phyloP scores from a whole-genome alignment of 2,113 vertebrate species.

The Epinephelus moara region DNA sequence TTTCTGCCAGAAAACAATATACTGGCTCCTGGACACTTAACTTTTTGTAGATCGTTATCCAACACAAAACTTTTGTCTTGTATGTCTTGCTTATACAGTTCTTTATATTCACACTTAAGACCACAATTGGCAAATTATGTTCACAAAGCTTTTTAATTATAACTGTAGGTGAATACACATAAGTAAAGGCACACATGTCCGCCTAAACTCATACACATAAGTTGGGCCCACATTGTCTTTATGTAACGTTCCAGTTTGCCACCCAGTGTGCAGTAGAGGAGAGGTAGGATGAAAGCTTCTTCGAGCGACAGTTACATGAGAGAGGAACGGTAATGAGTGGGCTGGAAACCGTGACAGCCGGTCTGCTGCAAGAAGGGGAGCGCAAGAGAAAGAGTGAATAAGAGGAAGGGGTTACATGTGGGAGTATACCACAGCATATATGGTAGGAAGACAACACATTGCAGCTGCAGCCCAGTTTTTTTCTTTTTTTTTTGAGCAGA shows the following conservation, averaged over 20 bases:
- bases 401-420: constrained; percentile 64
- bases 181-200: not conserved
- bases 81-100: not conserved
- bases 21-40: not conserved
- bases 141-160: not conserved
- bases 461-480: constrained; percentile 55
- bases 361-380: constrained; percentile 64
- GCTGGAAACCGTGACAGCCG: constrained; percentile 79
- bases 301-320: constrained; percentile 58
- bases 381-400: constrained; percentile 44
- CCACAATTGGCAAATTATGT: not conserved
- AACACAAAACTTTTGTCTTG: not conserved
- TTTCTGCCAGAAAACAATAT: not conserved
- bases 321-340: constrained; percentile 72
- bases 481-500: constrained; percentile 50
- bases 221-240: constrained; percentile 46
- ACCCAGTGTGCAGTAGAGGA: constrained; percentile 43
- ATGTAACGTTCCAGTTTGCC: constrained; percentile 57
- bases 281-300: constrained; percentile 65
- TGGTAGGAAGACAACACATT: constrained; percentile 58
- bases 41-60: not conserved
- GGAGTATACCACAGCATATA: constrained; percentile 63
- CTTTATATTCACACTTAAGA: not conserved
- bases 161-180: constrained; percentile 7
- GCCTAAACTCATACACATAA: not conserved